A percentile compares a stretch with the other conserved stretches of the same genome.
Conservation (phyloP, 2,888 invertebrate species). For the Pemphredon lugubris region DNA sequence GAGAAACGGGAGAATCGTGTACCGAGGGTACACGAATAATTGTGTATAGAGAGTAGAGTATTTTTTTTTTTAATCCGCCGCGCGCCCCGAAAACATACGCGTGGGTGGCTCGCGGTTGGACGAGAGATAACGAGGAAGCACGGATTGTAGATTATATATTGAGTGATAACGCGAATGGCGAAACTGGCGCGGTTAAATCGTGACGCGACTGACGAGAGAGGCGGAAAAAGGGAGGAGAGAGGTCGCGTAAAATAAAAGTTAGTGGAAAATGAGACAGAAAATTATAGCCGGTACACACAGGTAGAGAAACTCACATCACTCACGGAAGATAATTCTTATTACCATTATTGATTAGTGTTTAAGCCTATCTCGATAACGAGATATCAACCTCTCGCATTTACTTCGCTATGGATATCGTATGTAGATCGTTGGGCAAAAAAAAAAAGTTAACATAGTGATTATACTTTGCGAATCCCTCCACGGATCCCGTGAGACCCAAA, state of each 20-base stretch:
- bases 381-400: conserved; percentile 59
- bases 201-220: conserved; percentile 1
- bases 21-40: conserved; percentile 18
- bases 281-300: conserved; percentile 57
- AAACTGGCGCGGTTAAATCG: conserved; percentile 26
- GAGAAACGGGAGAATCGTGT: neutral
- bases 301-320: conserved; percentile 57
- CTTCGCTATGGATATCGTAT: conserved; percentile 64
- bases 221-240: conserved; percentile 20
- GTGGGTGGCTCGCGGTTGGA: conserved; percentile 12
- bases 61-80: conserved; percentile 18
- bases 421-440: conserved; percentile 55
- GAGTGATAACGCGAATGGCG: conserved; percentile 20
- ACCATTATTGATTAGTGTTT: conserved; percentile 76
- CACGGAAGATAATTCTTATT: conserved; percentile 61
- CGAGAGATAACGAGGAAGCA: conserved; percentile 12
- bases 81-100: conserved; percentile 7
- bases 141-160: too few species aligned
- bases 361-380: conserved; percentile 61
- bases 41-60: conserved; percentile 49
- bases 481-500: conserved; percentile 43
- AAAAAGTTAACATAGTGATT: conserved; percentile 49
- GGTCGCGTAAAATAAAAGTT: conserved; percentile 7
- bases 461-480: conserved; percentile 59
- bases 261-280: conserved; percentile 30